phyloP scores from a whole-genome alignment of 2,888 invertebrate genomes.

The Polydrusus pterygomalis region DNA sequence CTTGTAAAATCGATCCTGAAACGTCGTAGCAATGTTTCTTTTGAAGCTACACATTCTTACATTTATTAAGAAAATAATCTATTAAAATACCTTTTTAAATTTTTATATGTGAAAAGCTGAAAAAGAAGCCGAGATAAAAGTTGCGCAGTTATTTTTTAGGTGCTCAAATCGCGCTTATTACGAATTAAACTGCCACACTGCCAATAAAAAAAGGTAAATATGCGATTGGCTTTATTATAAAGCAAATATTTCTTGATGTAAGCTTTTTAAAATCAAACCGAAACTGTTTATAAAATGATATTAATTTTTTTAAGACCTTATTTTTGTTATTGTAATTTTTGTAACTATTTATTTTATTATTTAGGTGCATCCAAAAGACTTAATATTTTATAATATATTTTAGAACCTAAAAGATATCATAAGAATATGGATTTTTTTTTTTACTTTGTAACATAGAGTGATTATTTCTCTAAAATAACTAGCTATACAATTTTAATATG shows the following conservation, averaged over 20 bases:
- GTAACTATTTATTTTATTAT: neutral
- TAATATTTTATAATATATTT: too few relatives aligned
- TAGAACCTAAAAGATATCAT: too few relatives aligned
- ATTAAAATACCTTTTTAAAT: slow-evolving; percentile 1
- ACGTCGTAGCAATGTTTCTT: slow-evolving; percentile 4
- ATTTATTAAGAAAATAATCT: neutral
- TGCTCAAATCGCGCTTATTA: neutral
- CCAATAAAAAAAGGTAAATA: too few relatives aligned
- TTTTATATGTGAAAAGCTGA: slow-evolving; percentile 9
- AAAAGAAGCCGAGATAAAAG: neutral
- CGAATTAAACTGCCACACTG: too few relatives aligned
- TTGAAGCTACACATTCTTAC: neutral
- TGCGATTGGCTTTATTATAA: neutral
- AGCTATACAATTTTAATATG: too few relatives aligned
- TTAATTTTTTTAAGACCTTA: neutral
- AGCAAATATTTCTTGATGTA: neutral
- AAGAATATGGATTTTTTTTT: too few relatives aligned
- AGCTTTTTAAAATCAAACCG: slow-evolving; percentile 2
- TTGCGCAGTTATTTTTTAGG: neutral
- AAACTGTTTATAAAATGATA: neutral
- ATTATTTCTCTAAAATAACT: too few relatives aligned
- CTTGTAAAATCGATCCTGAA: neutral
- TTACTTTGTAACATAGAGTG: too few relatives aligned
- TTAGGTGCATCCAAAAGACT: neutral
- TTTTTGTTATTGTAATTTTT: neutral